Evolutionary conservation across 2,888 invertebrate species (phyloP).

Genomic region (Agriopis leucophaearia): DNA sequence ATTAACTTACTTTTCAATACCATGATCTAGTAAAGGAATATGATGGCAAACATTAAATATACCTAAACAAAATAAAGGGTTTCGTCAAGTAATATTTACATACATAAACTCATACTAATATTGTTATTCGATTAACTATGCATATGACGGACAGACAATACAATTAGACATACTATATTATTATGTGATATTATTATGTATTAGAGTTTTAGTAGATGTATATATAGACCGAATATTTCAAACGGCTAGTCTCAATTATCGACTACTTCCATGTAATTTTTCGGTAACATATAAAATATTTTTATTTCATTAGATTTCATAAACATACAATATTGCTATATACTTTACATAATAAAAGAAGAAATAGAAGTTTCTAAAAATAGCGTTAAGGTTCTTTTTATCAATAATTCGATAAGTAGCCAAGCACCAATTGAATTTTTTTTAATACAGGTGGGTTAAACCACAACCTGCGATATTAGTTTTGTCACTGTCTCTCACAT

Average conservation of each 20-base stretch:
- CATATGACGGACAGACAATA: slow-evolving; percentile 4
- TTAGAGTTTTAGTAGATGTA: slow-evolving; percentile 34
- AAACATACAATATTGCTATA: slow-evolving; percentile 7
- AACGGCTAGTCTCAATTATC: slow-evolving; percentile 83
- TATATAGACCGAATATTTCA: slow-evolving; percentile 67
- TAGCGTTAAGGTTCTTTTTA: background rate
- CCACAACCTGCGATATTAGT: no score
- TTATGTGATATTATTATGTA: slow-evolving; percentile 16
- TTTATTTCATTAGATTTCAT: slow-evolving; percentile 4
- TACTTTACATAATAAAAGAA: slow-evolving; percentile 12
- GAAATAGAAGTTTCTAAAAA: slow-evolving; percentile 4
- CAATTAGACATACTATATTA: background rate
- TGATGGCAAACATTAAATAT: slow-evolving; percentile 54
- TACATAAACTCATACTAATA: slow-evolving; percentile 12
- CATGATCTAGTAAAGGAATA: slow-evolving; percentile 81
- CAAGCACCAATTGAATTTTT: slow-evolving; percentile 49
- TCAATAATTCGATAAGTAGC: slow-evolving; percentile 29
- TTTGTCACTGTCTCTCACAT: no score
- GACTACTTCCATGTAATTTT: slow-evolving; percentile 16
- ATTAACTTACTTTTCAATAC: slow-evolving; percentile 14
- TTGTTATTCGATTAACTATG: slow-evolving; percentile 28
- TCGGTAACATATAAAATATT: slow-evolving; percentile 12
- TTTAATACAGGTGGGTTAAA: slow-evolving; percentile 30
- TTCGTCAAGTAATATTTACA: slow-evolving; percentile 29
- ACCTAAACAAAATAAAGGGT: slow-evolving; percentile 19